A percentile compares a stretch with the other conserved stretches of the same genome.
phyloP scores from a whole-genome alignment of 2,888 invertebrate genomes.

The Asteroscopus sphinx region DNA sequence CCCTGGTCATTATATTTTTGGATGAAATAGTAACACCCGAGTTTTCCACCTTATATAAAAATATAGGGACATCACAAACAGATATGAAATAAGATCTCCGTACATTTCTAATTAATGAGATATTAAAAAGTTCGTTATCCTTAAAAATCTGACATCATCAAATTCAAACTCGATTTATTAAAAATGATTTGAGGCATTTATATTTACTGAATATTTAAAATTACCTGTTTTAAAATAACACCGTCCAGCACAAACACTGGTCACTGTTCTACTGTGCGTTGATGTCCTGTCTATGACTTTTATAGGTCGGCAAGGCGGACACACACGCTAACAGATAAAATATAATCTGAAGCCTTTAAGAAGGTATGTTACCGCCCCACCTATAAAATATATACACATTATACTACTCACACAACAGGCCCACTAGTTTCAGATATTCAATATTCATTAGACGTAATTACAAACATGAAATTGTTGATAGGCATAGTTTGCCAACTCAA shows the following conservation, averaged over 20 bases:
- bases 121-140: background rate
- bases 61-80: too few species aligned
- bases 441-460: slow-evolving; percentile 76
- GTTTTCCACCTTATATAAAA: too few species aligned
- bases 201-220: background rate
- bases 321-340: slow-evolving; percentile 57
- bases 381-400: slow-evolving; percentile 57
- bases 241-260: slow-evolving; percentile 75
- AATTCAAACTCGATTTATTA: background rate
- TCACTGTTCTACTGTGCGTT: slow-evolving; percentile 73
- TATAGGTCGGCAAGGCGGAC: slow-evolving; percentile 80
- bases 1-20: too few species aligned
- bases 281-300: slow-evolving; percentile 78
- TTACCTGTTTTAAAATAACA: slow-evolving; percentile 70
- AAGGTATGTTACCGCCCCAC: slow-evolving; percentile 69
- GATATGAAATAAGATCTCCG: too few species aligned
- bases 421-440: slow-evolving; percentile 68
- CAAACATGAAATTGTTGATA: slow-evolving; percentile 70
- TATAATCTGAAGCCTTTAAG: slow-evolving; percentile 42
- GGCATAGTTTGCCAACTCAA: slow-evolving; percentile 69
- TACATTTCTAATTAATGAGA: background rate
- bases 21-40: too few species aligned
- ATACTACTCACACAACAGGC: slow-evolving; percentile 52
- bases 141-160: background rate
- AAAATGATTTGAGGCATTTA: background rate